Evolutionary conservation across 2,797 vertebrate species (phyloP).

Genomic region (Pangasius krempfi): DNA sequence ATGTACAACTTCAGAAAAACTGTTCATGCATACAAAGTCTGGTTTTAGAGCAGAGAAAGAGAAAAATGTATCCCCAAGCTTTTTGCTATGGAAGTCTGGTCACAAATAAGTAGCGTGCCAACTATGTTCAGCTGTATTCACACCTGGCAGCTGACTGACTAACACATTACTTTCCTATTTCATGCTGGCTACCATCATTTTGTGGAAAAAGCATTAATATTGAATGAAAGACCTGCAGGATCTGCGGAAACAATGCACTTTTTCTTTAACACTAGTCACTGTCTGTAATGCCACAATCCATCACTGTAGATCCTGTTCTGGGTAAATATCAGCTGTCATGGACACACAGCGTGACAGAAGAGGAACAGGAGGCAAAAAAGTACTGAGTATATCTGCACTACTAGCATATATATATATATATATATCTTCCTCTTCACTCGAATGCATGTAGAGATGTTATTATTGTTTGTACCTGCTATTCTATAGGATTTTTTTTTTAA

Average conservation of each 20-base stretch:
- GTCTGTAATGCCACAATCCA: neutral
- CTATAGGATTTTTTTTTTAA: neutral
- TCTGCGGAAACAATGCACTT: neutral
- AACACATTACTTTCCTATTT: conserved; percentile 19
- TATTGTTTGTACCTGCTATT: neutral
- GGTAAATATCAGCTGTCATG: neutral
- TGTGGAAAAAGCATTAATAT: neutral
- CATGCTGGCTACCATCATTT: neutral
- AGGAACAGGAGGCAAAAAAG: neutral
- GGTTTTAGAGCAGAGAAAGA: neutral
- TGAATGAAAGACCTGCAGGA: neutral
- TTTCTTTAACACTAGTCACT: neutral
- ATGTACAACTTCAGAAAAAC: neutral
- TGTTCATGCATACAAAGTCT: neutral
- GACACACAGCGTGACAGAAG: neutral
- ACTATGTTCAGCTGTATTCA: neutral
- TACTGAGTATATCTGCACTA: neutral
- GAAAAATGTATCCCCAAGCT: neutral
- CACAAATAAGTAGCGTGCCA: neutral
- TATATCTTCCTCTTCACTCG: neutral
- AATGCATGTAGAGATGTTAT: neutral
- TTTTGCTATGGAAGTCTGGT: neutral
- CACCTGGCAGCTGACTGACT: neutral
- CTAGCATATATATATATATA: too few relatives aligned
- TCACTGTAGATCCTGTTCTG: neutral